These are phyloP conservation scores for Pseudoatta argentina DNA, from an alignment of 1,140 invertebrate species.

Conservation along the genomic window DNA sequence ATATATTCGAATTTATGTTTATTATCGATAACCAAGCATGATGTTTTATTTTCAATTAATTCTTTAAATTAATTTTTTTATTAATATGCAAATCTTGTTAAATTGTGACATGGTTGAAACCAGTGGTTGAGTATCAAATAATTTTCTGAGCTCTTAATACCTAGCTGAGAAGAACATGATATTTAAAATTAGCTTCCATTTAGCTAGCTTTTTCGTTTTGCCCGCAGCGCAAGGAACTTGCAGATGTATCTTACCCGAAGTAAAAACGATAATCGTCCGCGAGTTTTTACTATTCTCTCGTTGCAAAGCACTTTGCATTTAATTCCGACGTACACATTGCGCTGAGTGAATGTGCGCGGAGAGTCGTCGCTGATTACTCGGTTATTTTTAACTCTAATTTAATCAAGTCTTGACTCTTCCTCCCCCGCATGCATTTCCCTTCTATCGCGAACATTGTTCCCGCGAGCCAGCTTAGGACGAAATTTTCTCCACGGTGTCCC, in stretches of 20 bases:
- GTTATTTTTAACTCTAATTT: slow-evolving; percentile 62
- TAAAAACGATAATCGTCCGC: slow-evolving; percentile 48
- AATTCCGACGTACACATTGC: slow-evolving; percentile 46
- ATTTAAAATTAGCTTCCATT: slow-evolving; percentile 40
- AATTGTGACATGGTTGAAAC: background rate
- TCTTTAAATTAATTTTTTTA: background rate
- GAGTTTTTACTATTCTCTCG: slow-evolving; percentile 43
- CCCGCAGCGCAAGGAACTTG: background rate
- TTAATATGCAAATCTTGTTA: slow-evolving; percentile 17
- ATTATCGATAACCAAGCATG: background rate
- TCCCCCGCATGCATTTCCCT: background rate
- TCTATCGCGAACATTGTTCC: slow-evolving; percentile 26
- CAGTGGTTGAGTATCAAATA: background rate
- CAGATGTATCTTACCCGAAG: slow-evolving; percentile 19
- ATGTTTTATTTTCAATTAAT: slow-evolving; percentile 3
- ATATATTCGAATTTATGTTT: background rate
- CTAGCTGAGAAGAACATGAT: background rate
- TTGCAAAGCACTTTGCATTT: slow-evolving; percentile 50
- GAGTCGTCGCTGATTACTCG: slow-evolving; percentile 45
- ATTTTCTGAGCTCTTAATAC: background rate
- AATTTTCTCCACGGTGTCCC: slow-evolving; percentile 66
- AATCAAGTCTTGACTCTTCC: slow-evolving; percentile 27
- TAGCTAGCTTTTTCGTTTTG: slow-evolving; percentile 24
- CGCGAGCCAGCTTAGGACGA: slow-evolving; percentile 21
- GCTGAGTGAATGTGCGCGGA: slow-evolving; percentile 1